phyloP scores from a whole-genome alignment of 2,113 vertebrate species.

The Geococcyx californianus region DNA sequence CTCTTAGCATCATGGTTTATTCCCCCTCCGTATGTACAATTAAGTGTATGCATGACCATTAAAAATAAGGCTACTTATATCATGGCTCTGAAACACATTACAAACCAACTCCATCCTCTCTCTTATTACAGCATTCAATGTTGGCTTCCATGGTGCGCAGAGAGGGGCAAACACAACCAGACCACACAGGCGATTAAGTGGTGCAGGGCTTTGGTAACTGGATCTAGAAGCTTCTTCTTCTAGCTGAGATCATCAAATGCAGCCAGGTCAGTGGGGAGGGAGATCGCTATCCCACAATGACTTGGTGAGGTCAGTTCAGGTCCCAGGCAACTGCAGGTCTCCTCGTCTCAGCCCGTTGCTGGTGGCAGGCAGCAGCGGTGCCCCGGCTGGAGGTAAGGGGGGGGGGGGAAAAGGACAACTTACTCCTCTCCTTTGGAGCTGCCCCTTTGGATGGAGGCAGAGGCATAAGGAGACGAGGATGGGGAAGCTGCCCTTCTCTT shows the following conservation, averaged over 20 bases:
- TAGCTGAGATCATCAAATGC: background rate
- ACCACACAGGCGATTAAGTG: background rate
- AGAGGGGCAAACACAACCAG: background rate
- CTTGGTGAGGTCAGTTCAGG: background rate
- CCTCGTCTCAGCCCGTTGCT: background rate
- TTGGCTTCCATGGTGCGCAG: background rate
- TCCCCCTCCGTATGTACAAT: conserved; percentile 63
- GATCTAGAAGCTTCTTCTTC: conserved; percentile 9
- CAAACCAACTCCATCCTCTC: conserved; percentile 29
- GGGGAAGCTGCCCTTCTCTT: background rate
- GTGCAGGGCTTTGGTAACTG: conserved; percentile 19
- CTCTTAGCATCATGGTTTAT: conserved; percentile 70
- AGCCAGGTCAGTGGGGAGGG: background rate
- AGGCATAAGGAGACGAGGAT: background rate
- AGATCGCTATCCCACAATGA: background rate
- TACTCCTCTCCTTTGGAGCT: background rate
- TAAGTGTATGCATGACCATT: conserved; percentile 67
- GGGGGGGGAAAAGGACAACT: background rate
- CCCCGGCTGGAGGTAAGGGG: background rate
- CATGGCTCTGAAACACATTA: conserved; percentile 53
- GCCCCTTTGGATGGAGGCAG: background rate
- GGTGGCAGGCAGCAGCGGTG: background rate
- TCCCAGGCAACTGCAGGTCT: background rate
- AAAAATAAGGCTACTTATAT: conserved; percentile 72
- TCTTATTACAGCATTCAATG: conserved; percentile 2